Percentiles rank a stretch among this genome's conserved stretches.
Evolutionary conservation across 2,888 invertebrate species (phyloP).

Genomic region (Cantharis nigra): DNA sequence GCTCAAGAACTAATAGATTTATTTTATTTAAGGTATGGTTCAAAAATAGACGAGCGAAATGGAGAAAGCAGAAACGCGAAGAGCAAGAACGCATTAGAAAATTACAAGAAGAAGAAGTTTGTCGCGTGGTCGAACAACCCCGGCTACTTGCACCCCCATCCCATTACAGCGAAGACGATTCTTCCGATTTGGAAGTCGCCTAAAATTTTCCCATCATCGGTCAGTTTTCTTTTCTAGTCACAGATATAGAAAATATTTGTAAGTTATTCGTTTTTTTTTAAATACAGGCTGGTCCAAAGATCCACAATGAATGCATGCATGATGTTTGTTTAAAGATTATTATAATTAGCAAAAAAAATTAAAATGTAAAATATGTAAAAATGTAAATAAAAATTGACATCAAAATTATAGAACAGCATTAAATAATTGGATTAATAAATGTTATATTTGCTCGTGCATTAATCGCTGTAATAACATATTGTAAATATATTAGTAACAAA

Average conservation of each 20-base stretch:
- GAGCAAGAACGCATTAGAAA: conserved; percentile 82
- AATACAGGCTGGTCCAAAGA: neutral
- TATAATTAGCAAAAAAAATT: neutral
- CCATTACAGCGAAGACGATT: conserved; percentile 71
- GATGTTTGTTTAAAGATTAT: neutral
- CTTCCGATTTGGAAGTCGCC: conserved; percentile 82
- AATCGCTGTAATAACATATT: neutral
- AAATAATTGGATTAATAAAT: neutral
- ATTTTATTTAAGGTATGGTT: conserved; percentile 82
- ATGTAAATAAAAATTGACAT: neutral
- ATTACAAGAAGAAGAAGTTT: conserved; percentile 76
- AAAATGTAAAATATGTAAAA: conserved; percentile 2
- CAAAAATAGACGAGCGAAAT: conserved; percentile 93
- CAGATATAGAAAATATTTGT: neutral
- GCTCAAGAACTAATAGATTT: conserved; percentile 11
- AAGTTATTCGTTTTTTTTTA: neutral
- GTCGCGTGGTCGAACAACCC: conserved; percentile 50
- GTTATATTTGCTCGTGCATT: neutral
- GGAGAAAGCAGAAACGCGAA: conserved; percentile 93
- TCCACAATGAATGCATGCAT: neutral
- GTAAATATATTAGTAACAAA: neutral
- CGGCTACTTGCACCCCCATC: conserved; percentile 36
- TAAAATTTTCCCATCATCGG: conserved; percentile 49
- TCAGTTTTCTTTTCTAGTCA: neutral
- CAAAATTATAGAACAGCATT: neutral